Evolutionary conservation across 2,888 invertebrate species (phyloP).

Genomic region (Dioctria rufipes): DNA sequence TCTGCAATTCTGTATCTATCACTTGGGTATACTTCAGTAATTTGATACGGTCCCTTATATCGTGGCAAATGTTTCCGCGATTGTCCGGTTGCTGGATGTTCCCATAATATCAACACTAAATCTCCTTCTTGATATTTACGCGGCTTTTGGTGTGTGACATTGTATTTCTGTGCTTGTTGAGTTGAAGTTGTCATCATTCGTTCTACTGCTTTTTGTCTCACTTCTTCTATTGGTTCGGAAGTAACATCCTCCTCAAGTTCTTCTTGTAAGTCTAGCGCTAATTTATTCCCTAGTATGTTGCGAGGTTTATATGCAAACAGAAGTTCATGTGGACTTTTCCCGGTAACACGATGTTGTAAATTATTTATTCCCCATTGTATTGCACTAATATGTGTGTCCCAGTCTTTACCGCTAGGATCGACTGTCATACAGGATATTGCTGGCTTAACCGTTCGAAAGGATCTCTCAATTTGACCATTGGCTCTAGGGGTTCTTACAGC

Average conservation of each 20-base stretch:
- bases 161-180: too few species aligned
- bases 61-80: conserved; percentile 57
- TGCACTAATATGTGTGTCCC: not conserved
- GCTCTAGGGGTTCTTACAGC: conserved; percentile 30
- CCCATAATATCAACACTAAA: conserved; percentile 16
- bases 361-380: too few species aligned
- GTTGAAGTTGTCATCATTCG: too few species aligned
- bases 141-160: not conserved
- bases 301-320: not conserved
- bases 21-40: conserved; percentile 59
- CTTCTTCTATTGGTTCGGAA: too few species aligned
- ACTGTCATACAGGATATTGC: not conserved
- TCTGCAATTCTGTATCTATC: conserved; percentile 61
- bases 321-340: not conserved
- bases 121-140: not conserved
- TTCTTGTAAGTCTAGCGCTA: not conserved
- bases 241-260: not conserved
- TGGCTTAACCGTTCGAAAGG: not conserved
- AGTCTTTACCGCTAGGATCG: not conserved
- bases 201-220: too few species aligned
- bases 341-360: not conserved
- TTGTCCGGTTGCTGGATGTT: conserved; percentile 9
- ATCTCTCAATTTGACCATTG: not conserved
- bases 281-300: not conserved
- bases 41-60: conserved; percentile 62